Base-by-base conservation (phyloP, 2,797 vertebrate genomes). In the Streptopelia turtur region DNA sequence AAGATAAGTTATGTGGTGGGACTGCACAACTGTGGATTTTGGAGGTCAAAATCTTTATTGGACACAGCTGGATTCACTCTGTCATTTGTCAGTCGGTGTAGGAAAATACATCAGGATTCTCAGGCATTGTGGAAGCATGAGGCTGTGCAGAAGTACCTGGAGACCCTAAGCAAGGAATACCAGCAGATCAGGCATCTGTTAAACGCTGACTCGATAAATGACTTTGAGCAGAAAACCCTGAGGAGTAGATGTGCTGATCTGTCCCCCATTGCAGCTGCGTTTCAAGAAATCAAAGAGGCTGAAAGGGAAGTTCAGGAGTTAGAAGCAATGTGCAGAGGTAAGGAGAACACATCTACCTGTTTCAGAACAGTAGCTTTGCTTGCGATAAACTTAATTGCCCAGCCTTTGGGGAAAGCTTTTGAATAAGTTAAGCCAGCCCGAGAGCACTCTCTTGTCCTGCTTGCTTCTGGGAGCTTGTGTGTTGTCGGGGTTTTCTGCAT, bases 251-350 rank as follows among this genome's bases (percentile, higher is more conserved):
- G 96, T 50, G 53, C 96, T 0, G 89, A 98, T 89, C 96, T 99
- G 76, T 97, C 95, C 52, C 98, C 98, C 15, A 61, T 99, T 70
- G 97, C 92, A 16, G 59, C 94, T 35, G 92, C 97, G 3, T 98
- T 98, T 93, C 94, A 97, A 43, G 96, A 97, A 63, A 96, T 98
- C 57, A 96, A 98, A 71, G 81, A 96, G 35, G 97, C 98, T 11
- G 81, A 97, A 83, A 96, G 94, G 89, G 98, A 99, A 71, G 94
- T 98, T 2, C 94, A 98, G 66, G 99, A 99, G 45, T 95, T 99
- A 64, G 92, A 98, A 49, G 97, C 97, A 1, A 97, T 99, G 81
- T 97, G 98, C 94, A 95, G 97, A 83, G 97, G 99, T 99, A 96
- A 97, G 97, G 93, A 87, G 59, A 71, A 60, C 31, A 49, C 39